Evolutionary conservation across 2,888 invertebrate genomes (phyloP), one percentile per base, ranked within the genome.

Genomic region (Stegana nigrithorax): DNA sequence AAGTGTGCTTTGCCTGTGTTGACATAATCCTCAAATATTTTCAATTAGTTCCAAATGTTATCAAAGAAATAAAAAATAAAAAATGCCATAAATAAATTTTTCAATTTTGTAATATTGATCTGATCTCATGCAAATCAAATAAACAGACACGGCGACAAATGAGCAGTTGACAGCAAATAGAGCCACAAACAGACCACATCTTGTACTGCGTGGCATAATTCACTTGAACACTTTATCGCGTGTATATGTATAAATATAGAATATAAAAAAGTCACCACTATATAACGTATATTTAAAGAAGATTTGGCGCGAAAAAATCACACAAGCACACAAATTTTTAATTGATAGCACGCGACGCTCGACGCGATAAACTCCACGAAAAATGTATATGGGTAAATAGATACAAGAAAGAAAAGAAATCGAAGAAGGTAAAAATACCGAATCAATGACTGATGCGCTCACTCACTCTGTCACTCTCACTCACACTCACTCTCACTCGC

Each of bases 201-300:
- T n/a, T n/a, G n/a, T n/a, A n/a, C n/a, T n/a, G n/a, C n/a, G n/a
- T n/a, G n/a, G n/a, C n/a, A n/a, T 64, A 78, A 76, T 71, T 78
- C 76, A 76, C 79, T 78, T 78, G 79, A 74, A 76, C 76, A 69
- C n/a, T n/a, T n/a, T n/a, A n/a, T n/a, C 50, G 45, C 32, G 62
- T n/a, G 57, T 42, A 32, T n/a, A 26, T 26, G 25, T 44, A 17
- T 14, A 61, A n/a, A 59, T 19, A 32, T 32, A 21, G 53, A 25
- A n/a, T 10, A 44, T 14, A 55, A 21, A 25, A 42, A 60, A 62
- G 29, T 21, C 42, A 32, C 12, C 21, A 45, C 17, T n/a, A n/a
- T n/a, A n/a, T n/a, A n/a, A n/a, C n/a, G 59, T 25, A 64, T 78
- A 61, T 72, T 78, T 71, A 68, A 71, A 60, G 62, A 76, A 74